These are phyloP conservation scores for Arizona elegans DNA, from an alignment of 2,113 vertebrate genomes.

Conservation along the genomic window DNA sequence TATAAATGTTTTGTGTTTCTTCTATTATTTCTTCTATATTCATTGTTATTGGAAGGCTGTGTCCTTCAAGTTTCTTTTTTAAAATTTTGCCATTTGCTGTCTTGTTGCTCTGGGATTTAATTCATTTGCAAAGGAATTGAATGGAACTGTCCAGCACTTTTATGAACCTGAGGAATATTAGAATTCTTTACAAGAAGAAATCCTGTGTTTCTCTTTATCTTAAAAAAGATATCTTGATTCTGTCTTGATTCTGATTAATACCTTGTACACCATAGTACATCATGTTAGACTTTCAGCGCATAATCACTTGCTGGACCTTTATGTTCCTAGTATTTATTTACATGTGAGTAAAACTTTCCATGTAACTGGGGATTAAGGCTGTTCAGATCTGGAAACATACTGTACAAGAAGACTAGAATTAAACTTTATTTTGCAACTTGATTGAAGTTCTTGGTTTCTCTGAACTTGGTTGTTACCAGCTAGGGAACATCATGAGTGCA, in stretches of 20 bases:
- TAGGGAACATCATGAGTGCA: not conserved
- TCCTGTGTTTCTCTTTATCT: not conserved
- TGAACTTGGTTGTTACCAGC: not conserved
- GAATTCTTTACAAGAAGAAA: not conserved
- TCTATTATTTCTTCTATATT: not conserved
- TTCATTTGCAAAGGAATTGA: not conserved
- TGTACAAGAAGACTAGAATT: not conserved
- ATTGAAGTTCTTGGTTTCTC: not conserved
- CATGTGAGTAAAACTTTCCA: not conserved
- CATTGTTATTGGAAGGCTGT: not conserved
- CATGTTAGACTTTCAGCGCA: not conserved
- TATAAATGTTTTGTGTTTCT: not conserved
- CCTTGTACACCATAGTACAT: not conserved
- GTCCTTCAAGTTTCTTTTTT: not conserved
- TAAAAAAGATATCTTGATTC: not conserved
- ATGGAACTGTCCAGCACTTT: not conserved
- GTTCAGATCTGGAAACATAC: not conserved
- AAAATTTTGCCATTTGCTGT: too few relatives aligned
- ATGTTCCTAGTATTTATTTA: not conserved
- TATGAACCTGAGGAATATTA: not conserved
- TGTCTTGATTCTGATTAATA: not conserved
- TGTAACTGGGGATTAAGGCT: not conserved
- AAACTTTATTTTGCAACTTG: not conserved
- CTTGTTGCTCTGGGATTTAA: not conserved
- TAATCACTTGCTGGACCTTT: not conserved